Conservation (phyloP, 2,113 vertebrate genomes). For the Psophia crepitans region DNA sequence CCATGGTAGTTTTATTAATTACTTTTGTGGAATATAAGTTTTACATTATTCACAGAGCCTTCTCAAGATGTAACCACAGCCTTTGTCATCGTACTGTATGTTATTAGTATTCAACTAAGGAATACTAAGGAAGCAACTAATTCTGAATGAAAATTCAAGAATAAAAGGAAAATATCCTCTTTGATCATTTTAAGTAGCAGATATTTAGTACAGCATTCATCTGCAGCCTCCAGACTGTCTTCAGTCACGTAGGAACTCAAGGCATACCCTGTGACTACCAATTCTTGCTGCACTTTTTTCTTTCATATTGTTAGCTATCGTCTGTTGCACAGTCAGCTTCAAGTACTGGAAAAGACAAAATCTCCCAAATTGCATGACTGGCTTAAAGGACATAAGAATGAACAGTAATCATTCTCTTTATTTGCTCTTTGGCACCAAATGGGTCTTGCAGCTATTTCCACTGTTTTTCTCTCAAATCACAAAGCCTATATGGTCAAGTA, state of each 20-base stretch:
- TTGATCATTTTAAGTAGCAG: neutral
- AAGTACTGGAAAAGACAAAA: neutral
- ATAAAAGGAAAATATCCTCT: constrained; percentile 17
- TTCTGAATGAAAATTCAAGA: constrained; percentile 12
- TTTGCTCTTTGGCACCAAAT: neutral
- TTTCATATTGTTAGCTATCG: neutral
- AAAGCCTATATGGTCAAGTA: neutral
- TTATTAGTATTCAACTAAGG: neutral
- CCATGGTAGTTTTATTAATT: neutral
- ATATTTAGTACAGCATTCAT: neutral
- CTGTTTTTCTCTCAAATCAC: neutral
- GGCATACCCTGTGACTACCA: neutral
- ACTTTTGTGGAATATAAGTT: neutral
- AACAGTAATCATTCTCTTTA: neutral
- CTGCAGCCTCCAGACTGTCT: neutral
- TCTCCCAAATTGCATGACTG: neutral
- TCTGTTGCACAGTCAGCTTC: neutral
- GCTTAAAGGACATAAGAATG: neutral
- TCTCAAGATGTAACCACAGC: neutral
- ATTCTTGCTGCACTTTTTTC: neutral
- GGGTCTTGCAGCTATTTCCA: neutral
- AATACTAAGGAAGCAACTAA: neutral
- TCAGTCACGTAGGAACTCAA: neutral
- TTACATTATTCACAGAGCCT: neutral
- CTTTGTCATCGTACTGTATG: neutral